These are phyloP conservation scores for Saccopteryx bilineata DNA, from an alignment of 2,113 vertebrate genomes.

Conservation along the genomic window DNA sequence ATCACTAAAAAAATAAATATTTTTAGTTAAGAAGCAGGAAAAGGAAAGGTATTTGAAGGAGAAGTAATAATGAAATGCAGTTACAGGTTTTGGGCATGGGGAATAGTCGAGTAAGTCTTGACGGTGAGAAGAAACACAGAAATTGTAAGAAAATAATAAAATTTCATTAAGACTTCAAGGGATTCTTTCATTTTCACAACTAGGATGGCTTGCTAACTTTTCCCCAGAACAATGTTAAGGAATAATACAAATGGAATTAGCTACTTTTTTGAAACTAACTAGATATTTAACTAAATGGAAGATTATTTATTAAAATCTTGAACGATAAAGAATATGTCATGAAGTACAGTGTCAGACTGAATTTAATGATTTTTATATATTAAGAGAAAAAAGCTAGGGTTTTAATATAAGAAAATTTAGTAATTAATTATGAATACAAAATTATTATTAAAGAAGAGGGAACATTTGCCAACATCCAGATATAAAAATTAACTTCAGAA, in stretches of 20 bases:
- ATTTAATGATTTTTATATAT: neutral
- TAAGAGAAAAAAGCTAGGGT: neutral
- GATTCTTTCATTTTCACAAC: neutral
- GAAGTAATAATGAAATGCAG: neutral
- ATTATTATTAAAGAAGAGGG: neutral
- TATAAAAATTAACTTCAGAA: neutral
- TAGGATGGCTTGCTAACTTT: neutral
- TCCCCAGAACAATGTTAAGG: neutral
- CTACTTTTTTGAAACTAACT: neutral
- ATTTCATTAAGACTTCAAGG: neutral
- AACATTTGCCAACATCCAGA: neutral
- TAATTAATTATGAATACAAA: neutral
- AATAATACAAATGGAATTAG: neutral
- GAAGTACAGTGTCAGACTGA: neutral
- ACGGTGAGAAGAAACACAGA: neutral
- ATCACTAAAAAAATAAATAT: neutral
- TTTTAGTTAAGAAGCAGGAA: neutral
- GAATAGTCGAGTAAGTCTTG: neutral
- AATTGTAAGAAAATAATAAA: neutral
- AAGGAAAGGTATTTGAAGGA: neutral
- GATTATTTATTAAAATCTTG: conserved; percentile 18
- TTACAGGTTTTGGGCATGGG: neutral
- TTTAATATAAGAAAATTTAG: neutral
- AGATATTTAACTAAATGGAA: neutral
- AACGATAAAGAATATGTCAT: neutral